Base-by-base conservation (phyloP, 2,888 invertebrate genomes). In the Masnerella sp. region DNA sequence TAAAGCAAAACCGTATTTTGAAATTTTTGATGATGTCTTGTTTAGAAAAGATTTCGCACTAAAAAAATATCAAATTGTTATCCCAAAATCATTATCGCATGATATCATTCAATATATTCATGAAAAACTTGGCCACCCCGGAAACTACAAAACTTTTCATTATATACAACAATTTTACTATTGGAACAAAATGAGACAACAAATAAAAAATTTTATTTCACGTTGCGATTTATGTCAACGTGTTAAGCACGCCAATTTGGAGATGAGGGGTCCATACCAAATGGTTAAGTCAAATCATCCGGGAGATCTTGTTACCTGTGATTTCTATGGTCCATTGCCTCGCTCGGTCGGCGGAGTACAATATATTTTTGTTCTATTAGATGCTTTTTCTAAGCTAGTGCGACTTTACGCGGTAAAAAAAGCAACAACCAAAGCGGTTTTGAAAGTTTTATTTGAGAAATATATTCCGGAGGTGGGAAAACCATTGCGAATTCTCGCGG, bases 261-360 rank as follows among this genome's bases (percentile, higher is more conserved):
- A 9, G 2, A 59, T 45, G 45, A 9, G 32, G 11, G 59, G 59
- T 0, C 15, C 14, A 20, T 59, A 45, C 15, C 4, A 18, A 0
- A 7, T 59, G 36, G 20, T 45, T 0, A 32, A 34, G 18, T 32
- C 59, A 5, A 8, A 47, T 7, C 7, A 34, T 4, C 51, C 62
- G 0, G 38, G 38, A 8, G 62, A 51, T 9, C 17, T 62, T 0
- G 18, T 62, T 2, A 49, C 51, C 1, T 47, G 49, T 0, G 51
- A 62, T 40, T 62, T 62, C 14, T 51, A 49, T 40, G 62, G 62
- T 0, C 62, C n/a, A n/a, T n/a, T n/a, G n/a, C n/a, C n/a, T n/a
- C n/a, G n/a, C n/a, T n/a, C n/a, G n/a, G n/a, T n/a, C 51, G 51
- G 61, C 0, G 47, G 61, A 0, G 40, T 61, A 1, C 49, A 49